Conservation (phyloP, 2,888 invertebrate species). For the Drosophila subquinaria region DNA sequence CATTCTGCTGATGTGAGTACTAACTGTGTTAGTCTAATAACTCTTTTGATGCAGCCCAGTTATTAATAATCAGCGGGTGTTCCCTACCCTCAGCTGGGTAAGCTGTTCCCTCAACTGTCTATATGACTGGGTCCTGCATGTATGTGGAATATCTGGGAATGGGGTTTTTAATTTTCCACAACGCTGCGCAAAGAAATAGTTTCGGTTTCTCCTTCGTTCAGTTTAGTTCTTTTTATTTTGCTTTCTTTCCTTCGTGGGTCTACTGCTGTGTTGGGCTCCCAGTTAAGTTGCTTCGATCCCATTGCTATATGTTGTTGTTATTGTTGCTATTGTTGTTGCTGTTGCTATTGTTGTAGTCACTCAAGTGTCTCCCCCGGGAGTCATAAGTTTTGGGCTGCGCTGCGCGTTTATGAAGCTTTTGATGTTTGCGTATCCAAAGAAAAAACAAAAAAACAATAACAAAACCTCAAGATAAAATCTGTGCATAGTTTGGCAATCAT, state of each 20-base stretch:
- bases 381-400: conserved; percentile 64
- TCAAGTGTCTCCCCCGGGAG: conserved; percentile 79
- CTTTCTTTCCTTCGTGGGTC: conserved; percentile 29
- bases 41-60: conserved; percentile 61
- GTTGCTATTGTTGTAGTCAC: conserved; percentile 65
- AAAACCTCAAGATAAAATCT: conserved; percentile 56
- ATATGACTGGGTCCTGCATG: not conserved
- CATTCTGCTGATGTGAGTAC: conserved; percentile 13
- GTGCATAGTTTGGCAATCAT: conserved; percentile 59
- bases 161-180: conserved; percentile 83
- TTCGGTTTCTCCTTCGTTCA: conserved; percentile 56
- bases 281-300: conserved; percentile 49
- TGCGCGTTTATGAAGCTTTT: conserved; percentile 79
- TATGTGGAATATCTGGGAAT: conserved; percentile 21
- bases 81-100: not conserved
- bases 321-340: conserved; percentile 48
- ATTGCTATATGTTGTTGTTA: conserved; percentile 18
- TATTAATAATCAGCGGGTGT: conserved; percentile 67
- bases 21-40: conserved; percentile 67
- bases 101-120: conserved; percentile 13
- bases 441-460: conserved; percentile 11
- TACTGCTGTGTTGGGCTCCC: conserved; percentile 34
- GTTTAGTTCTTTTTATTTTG: conserved; percentile 30
- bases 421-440: conserved; percentile 60
- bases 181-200: conserved; percentile 83